phyloP scores from a whole-genome alignment of 2,113 vertebrate species.

The Phoenicopterus ruber region DNA sequence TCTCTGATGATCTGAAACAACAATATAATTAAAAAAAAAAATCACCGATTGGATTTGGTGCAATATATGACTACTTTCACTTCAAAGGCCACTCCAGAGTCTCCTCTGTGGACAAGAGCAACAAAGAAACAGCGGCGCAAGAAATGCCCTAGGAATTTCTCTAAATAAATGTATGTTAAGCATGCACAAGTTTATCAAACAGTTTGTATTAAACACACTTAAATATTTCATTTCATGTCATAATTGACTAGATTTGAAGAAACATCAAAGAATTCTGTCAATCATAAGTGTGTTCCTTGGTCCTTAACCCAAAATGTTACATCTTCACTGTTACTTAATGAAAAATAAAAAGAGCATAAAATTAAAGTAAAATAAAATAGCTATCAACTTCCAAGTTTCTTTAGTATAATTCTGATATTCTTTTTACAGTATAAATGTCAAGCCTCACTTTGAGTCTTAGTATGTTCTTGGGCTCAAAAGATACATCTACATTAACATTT shows the following conservation, averaged over 20 bases:
- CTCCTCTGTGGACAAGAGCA: background rate
- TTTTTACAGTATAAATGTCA: background rate
- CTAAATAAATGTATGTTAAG: background rate
- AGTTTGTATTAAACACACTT: background rate
- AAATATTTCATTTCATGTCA: background rate
- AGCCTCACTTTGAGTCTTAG: background rate
- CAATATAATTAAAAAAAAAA: background rate
- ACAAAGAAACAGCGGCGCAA: background rate
- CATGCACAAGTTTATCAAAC: background rate
- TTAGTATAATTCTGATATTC: background rate
- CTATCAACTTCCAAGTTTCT: background rate
- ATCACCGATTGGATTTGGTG: fast-evolving
- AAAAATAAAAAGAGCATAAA: background rate
- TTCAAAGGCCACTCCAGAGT: background rate
- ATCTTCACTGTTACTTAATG: background rate
- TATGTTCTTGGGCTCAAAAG: background rate
- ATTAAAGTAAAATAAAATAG: background rate
- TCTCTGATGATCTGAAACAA: background rate
- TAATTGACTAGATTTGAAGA: background rate
- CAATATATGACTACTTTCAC: background rate
- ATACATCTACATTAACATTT: background rate
- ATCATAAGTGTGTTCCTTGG: background rate
- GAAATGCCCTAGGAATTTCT: background rate
- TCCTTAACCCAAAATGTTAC: background rate
- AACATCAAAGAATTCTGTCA: background rate